phyloP scores from a whole-genome alignment of 2,797 vertebrate genomes.

The Gymnopithys bicolor region DNA sequence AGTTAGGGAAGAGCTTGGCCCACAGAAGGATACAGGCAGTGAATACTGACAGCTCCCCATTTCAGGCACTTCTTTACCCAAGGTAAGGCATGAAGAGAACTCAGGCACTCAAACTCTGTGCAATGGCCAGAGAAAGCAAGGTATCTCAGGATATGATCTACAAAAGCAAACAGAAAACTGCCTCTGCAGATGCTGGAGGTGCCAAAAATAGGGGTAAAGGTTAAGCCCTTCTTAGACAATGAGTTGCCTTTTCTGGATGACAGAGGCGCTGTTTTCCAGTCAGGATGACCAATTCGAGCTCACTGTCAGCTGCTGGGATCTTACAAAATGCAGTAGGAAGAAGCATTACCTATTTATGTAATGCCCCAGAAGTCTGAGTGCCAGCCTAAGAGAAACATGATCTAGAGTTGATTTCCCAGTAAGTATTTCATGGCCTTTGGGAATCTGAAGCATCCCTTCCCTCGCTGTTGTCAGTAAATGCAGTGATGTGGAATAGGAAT shows the following conservation, averaged over 20 bases:
- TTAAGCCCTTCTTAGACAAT: background rate
- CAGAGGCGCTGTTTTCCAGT: background rate
- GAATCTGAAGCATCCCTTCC: constrained; percentile 11
- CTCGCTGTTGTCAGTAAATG: background rate
- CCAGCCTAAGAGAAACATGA: background rate
- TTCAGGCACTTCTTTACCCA: background rate
- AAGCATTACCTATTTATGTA: background rate
- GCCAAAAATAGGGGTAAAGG: background rate
- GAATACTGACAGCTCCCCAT: background rate
- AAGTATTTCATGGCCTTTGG: background rate
- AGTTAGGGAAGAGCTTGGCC: background rate
- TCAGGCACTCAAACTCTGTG: background rate
- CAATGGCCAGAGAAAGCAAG: background rate
- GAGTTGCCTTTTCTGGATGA: background rate
- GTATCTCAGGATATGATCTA: background rate
- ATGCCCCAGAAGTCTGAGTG: background rate
- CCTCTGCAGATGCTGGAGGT: background rate
- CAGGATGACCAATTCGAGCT: background rate
- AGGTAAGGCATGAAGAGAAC: background rate
- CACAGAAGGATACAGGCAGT: background rate
- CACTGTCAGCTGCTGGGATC: background rate
- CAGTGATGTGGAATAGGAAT: background rate
- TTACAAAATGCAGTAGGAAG: constrained; percentile 10
- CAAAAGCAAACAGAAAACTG: background rate
- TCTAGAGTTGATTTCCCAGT: background rate